These are phyloP conservation scores for Chamaea fasciata DNA, from an alignment of 2,113 vertebrate genomes.

Conservation along the genomic window DNA sequence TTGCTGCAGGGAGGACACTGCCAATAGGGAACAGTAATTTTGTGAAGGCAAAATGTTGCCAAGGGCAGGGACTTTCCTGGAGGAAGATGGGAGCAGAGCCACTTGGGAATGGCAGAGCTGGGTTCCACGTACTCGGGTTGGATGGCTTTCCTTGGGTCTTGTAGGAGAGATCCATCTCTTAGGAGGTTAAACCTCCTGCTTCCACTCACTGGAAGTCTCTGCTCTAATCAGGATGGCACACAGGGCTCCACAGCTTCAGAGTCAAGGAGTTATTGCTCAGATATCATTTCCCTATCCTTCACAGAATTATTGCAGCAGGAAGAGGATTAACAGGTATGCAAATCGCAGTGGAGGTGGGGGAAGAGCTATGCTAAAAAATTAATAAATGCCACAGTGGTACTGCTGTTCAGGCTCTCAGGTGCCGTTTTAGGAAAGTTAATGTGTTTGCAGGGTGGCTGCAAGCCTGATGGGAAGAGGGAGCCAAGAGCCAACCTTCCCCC, in stretches of 20 bases:
- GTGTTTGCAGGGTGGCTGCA: not conserved
- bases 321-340: slow-evolving; percentile 52
- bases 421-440: not conserved
- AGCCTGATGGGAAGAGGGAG: not conserved
- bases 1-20: not conserved
- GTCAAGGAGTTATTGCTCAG: not conserved
- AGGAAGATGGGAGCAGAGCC: not conserved
- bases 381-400: not conserved
- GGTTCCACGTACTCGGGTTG: not conserved
- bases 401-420: not conserved
- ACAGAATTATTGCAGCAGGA: slow-evolving; percentile 33
- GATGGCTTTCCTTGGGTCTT: not conserved
- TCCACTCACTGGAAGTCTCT: not conserved
- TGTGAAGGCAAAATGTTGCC: not conserved
- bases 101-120: not conserved
- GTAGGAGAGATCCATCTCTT: not conserved
- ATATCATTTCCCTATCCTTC: slow-evolving; percentile 13
- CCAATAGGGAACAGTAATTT: not conserved
- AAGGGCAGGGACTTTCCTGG: not conserved
- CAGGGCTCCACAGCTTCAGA: not conserved
- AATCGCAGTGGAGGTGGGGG: not conserved
- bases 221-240: not conserved
- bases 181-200: not conserved
- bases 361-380: slow-evolving; percentile 43
- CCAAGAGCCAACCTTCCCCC: not conserved